A percentile compares a stretch with the other conserved stretches of the same genome.
Conservation (phyloP, 2,113 vertebrate genomes). For the Podarcis raffonei region DNA sequence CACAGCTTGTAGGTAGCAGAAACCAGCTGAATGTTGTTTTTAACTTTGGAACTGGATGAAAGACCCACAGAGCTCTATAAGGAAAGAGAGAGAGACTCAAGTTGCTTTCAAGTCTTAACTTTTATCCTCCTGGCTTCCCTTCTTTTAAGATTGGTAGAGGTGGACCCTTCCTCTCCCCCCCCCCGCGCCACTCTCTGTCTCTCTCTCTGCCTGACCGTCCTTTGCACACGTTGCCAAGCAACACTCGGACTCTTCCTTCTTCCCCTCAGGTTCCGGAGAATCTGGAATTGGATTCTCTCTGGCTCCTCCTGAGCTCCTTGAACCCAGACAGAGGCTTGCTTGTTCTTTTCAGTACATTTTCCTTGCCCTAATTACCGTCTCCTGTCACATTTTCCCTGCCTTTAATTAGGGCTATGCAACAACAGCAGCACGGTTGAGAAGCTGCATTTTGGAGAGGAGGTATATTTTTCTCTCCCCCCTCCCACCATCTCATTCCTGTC, state of each 20-base stretch:
- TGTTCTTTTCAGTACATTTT: not conserved
- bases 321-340: conserved; percentile 9
- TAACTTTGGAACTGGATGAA: not conserved
- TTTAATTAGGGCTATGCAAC: not conserved
- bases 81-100: not conserved
- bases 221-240: not conserved
- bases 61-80: not conserved
- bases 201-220: not conserved
- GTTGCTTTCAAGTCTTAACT: not conserved
- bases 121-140: not conserved
- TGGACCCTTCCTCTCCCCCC: no score
- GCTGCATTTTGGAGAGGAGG: not conserved
- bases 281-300: not conserved
- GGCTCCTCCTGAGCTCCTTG: not conserved
- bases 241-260: not conserved
- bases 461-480: not conserved
- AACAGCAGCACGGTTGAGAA: not conserved
- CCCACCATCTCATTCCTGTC: no score
- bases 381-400: not conserved
- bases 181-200: not conserved
- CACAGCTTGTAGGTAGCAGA: not conserved
- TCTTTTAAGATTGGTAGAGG: not conserved
- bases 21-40: not conserved
- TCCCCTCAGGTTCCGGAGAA: not conserved
- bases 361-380: not conserved